Conservation (phyloP, 2,113 vertebrate genomes). For the Paramisgurnus dabryanus region DNA sequence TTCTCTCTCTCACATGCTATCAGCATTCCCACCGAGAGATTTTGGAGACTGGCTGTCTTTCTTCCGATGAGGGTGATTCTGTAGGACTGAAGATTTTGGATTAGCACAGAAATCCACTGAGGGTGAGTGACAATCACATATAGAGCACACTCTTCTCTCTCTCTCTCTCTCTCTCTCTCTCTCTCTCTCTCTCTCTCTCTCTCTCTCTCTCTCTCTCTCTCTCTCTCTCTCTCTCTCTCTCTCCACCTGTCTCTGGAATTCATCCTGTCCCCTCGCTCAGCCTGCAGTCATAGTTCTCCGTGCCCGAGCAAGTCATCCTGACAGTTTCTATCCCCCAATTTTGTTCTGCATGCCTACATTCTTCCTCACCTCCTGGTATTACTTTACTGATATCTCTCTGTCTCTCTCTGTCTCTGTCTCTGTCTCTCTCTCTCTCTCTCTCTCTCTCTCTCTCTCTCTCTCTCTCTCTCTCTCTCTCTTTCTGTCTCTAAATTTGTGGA, state of each 20-base stretch:
- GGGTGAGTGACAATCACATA: slow-evolving; percentile 36
- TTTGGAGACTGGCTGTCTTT: not conserved
- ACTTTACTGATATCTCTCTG: not conserved
- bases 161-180: not conserved
- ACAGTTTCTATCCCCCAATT: not conserved
- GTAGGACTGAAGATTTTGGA: slow-evolving; percentile 17
- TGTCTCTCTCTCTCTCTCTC: not conserved
- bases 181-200: not conserved
- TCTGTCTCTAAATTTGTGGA: not conserved
- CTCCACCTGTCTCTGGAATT: slow-evolving; percentile 63
- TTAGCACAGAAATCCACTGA: slow-evolving; percentile 24
- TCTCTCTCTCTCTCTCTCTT: slow-evolving; percentile 4
- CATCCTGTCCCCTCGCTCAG: slow-evolving; percentile 29
- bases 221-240: slow-evolving; percentile 3
- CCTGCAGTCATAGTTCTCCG: slow-evolving; percentile 28
- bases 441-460: not conserved
- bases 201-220: not conserved
- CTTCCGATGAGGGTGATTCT: not conserved
- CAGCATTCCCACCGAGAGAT: not conserved
- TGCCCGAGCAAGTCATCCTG: slow-evolving; percentile 46
- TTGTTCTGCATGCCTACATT: slow-evolving; percentile 16
- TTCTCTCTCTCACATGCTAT: slow-evolving; percentile 8
- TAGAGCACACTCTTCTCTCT: not conserved
- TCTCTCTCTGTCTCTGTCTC: not conserved
- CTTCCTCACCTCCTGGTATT: not conserved